Evolutionary conservation across 2,888 invertebrate species (phyloP).

Genomic region (Automeris io): DNA sequence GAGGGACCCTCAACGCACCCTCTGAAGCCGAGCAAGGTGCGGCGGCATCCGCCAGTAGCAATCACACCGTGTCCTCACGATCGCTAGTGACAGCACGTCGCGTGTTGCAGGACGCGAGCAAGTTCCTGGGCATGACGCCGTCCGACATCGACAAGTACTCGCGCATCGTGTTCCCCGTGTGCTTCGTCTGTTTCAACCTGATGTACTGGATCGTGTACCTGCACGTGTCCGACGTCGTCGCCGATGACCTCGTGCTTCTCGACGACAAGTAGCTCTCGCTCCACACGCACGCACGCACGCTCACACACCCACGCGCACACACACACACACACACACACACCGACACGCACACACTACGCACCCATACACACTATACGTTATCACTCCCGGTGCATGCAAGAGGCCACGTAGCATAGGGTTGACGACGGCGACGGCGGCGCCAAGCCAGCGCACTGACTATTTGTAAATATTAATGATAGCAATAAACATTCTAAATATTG

Average conservation of each 20-base stretch:
- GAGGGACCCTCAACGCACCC: constrained; percentile 80
- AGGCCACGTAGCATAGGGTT: too few species aligned
- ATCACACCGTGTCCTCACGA: neutral
- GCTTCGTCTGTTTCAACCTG: constrained; percentile 97
- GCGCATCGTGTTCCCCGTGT: constrained; percentile 96
- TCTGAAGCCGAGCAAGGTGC: constrained; percentile 86
- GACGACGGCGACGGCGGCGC: too few species aligned
- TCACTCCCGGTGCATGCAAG: too few species aligned
- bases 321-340: neutral
- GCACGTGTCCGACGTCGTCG: constrained; percentile 94
- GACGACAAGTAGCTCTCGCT: constrained; percentile 47
- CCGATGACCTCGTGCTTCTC: constrained; percentile 90
- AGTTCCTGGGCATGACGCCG: constrained; percentile 91
- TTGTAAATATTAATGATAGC: constrained; percentile 11
- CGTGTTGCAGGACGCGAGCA: constrained; percentile 80
- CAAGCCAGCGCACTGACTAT: too few species aligned
- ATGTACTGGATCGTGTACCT: constrained; percentile 98
- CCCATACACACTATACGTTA: neutral
- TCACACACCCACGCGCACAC: neutral
- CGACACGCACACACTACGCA: neutral
- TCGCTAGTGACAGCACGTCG: neutral
- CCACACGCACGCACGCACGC: neutral
- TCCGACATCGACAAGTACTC: constrained; percentile 99
- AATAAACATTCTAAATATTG: constrained; percentile 20
- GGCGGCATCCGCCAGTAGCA: neutral